Base-by-base conservation (phyloP, 1,140 invertebrate species). In the Drosophila arawakana region DNA sequence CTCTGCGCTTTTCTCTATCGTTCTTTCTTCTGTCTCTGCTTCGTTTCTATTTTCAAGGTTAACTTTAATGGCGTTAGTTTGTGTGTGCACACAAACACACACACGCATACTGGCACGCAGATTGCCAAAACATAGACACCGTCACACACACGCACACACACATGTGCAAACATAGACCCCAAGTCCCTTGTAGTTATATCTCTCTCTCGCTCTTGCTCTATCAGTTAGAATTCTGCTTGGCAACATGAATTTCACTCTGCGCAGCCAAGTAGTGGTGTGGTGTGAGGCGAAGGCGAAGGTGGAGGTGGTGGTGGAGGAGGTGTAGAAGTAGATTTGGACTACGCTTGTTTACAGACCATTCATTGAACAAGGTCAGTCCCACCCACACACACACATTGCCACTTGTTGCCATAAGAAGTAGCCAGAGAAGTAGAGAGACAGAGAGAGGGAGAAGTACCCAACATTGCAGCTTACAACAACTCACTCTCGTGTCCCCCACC, bases 1-100 rank as follows among this genome's bases (percentile, higher is more conserved):
- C 11, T 7, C 47, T 71, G 47, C 55, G 61, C 73, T 63, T 54
- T 68, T 44, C 35, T 63, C 39, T 41, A 30, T 30, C 25, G 25
- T 30, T 30, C 25, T 5, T 30, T n/a, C 13, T 30, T 9, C 8
- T 52, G 30, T 13, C n/a, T 15, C 34, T 55, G 35, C 52, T 21
- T 41, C 15, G 25, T 30, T 65, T 62, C 46, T 91, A 91, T 91
- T 91, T 80, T 91, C 89, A 91, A 91, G 88, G 89, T 85, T 91
- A 88, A 62, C 75, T 39, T 85, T 78, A 77, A 61, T 71, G 39
- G 75, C 73, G 76, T 88, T 85, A 91, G 88, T 89, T 30, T 30
- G 25, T 91, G 52, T 72, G 47, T 46, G 49, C 35, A 62, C 30
- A 55, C 44, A 44, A 47, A 65, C 34, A 66, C 57, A 49, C 37